Percentiles rank a stretch among this genome's conserved stretches.
phyloP scores from a whole-genome alignment of 2,797 vertebrate species.

The Acrossocheilus wenchowensis region DNA sequence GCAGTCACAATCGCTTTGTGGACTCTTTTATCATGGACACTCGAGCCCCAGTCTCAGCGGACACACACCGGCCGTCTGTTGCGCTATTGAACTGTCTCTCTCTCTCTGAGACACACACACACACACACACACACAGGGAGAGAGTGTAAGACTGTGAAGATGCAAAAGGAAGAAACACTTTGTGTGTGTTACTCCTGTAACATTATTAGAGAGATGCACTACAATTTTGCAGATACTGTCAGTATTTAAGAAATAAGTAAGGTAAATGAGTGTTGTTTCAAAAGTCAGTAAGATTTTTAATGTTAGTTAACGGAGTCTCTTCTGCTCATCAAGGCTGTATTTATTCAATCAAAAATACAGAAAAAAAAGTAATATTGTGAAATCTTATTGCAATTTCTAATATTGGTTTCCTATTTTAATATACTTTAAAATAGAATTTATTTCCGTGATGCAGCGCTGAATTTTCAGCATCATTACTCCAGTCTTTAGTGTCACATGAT shows the following conservation, averaged over 20 bases:
- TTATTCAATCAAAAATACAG: too few relatives aligned
- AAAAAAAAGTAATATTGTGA: too few relatives aligned
- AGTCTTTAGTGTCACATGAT: too few relatives aligned
- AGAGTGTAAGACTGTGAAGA: background rate
- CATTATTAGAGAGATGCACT: background rate
- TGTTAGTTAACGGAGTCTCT: too few relatives aligned
- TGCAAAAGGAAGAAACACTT: constrained; percentile 1
- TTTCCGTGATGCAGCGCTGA: too few relatives aligned
- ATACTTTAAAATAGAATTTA: too few relatives aligned
- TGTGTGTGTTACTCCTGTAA: background rate
- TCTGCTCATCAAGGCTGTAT: too few relatives aligned
- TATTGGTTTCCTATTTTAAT: too few relatives aligned
- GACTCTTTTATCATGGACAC: constrained; percentile 69
- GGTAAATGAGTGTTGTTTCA: background rate
- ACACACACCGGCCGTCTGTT: constrained; percentile 62
- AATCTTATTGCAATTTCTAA: too few relatives aligned
- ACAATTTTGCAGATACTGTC: background rate
- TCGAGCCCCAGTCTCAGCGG: constrained; percentile 55
- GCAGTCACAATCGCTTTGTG: constrained; percentile 76
- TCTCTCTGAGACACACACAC: too few relatives aligned
- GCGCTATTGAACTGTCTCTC: constrained; percentile 60
- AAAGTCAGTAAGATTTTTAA: too few relatives aligned
- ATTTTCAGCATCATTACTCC: too few relatives aligned
- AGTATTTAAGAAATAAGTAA: background rate
- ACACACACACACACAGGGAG: constrained; percentile 17